These are phyloP conservation scores for Talpa occidentalis DNA, from an alignment of 2,113 vertebrate genomes.

Conservation along the genomic window DNA sequence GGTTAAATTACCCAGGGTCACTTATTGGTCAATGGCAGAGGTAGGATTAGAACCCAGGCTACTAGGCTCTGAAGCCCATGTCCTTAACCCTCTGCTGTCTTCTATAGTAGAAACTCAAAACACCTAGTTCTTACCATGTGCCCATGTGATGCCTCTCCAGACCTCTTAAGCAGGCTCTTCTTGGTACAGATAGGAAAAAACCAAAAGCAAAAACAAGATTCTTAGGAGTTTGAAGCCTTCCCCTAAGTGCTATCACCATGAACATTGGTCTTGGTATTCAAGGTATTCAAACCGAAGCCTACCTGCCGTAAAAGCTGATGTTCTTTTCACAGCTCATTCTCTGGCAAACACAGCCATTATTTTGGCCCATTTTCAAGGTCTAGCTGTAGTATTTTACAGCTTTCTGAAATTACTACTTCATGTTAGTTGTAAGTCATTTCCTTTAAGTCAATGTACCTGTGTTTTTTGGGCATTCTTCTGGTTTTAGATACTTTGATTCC, in stretches of 20 bases:
- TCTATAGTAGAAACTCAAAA: rapidly evolving
- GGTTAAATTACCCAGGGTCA: background rate
- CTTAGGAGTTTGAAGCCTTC: background rate
- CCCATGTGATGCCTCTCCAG: too few species aligned
- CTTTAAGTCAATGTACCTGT: background rate
- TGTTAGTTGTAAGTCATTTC: constrained; percentile 13
- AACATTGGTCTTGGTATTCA: background rate
- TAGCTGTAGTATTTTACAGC: background rate
- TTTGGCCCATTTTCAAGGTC: constrained; percentile 39
- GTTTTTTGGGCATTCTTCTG: background rate
- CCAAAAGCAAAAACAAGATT: background rate
- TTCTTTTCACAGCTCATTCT: background rate
- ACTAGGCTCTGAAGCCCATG: too few species aligned
- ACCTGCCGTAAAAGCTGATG: background rate
- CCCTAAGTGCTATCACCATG: background rate
- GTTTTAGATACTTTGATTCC: background rate
- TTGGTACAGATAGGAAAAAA: background rate
- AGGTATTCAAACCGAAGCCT: background rate
- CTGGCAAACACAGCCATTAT: background rate
- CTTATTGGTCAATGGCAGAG: background rate
- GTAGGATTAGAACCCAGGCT: background rate
- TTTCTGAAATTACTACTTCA: constrained; percentile 27
- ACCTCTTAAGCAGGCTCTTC: background rate
- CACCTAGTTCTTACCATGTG: background rate
- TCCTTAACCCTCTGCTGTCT: background rate